Evolutionary conservation across 2,888 invertebrate genomes (phyloP).

Genomic region (Napeogenes sylphis): DNA sequence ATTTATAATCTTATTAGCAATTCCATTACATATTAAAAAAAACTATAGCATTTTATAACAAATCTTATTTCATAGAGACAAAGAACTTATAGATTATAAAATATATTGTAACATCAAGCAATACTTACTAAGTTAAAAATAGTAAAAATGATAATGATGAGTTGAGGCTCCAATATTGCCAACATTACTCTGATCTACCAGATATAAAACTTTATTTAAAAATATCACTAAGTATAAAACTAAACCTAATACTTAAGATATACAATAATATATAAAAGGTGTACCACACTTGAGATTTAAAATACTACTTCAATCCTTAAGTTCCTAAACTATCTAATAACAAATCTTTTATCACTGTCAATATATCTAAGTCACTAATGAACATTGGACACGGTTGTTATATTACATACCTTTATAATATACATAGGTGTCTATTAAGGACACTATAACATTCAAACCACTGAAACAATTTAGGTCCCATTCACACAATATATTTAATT

Average conservation of each 20-base stretch:
- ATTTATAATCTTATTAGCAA: constrained; percentile 45
- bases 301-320: not conserved
- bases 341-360: not conserved
- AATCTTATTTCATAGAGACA: not conserved
- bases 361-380: not conserved
- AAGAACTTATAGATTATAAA: not conserved
- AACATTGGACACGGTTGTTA: not conserved
- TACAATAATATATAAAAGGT: not conserved
- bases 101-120: too few species aligned
- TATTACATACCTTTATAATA: not conserved
- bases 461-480: too few species aligned
- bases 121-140: too few species aligned
- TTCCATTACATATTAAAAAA: constrained; percentile 36
- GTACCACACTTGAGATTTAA: not conserved
- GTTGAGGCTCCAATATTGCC: too few species aligned
- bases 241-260: not conserved
- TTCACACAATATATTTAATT: too few species aligned
- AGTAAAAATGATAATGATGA: too few species aligned
- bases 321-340: not conserved
- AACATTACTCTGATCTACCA: too few species aligned
- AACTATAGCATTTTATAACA: not conserved
- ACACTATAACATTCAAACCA: too few species aligned
- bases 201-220: too few species aligned
- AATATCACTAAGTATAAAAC: not conserved
- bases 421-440: too few species aligned